A percentile compares a stretch with the other conserved stretches of the same genome.
Conservation (phyloP, 1,140 invertebrate species). For the Vanessa tameamea region DNA sequence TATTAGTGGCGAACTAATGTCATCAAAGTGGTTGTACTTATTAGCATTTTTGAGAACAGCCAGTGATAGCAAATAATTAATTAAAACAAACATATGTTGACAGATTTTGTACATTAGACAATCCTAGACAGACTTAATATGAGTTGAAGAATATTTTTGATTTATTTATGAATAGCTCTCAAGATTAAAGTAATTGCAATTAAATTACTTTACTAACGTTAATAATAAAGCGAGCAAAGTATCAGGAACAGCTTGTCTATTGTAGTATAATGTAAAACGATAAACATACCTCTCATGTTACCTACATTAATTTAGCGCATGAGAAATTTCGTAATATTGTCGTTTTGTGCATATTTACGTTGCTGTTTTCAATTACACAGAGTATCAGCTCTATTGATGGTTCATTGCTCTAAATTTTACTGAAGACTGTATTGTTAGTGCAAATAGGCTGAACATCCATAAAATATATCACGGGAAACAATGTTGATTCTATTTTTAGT, state of each 20-base stretch:
- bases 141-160: too few species aligned
- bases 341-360: neutral
- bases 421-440: neutral
- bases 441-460: neutral
- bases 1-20: too few species aligned
- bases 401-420: neutral
- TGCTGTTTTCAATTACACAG: conserved; percentile 1
- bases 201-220: neutral
- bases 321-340: conserved; percentile 5
- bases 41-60: too few species aligned
- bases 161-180: too few species aligned
- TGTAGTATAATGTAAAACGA: neutral
- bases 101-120: too few species aligned
- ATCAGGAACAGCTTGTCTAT: neutral
- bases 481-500: too few species aligned
- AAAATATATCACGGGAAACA: too few species aligned
- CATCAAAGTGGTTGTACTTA: too few species aligned
- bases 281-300: neutral
- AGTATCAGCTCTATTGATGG: conserved; percentile 4
- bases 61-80: too few species aligned
- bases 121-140: too few species aligned
- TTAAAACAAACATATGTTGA: too few species aligned
- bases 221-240: neutral
- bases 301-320: conserved; percentile 10
- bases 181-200: neutral